Evolutionary conservation across 2,888 invertebrate species (phyloP).

Genomic region (Timandra comae): DNA sequence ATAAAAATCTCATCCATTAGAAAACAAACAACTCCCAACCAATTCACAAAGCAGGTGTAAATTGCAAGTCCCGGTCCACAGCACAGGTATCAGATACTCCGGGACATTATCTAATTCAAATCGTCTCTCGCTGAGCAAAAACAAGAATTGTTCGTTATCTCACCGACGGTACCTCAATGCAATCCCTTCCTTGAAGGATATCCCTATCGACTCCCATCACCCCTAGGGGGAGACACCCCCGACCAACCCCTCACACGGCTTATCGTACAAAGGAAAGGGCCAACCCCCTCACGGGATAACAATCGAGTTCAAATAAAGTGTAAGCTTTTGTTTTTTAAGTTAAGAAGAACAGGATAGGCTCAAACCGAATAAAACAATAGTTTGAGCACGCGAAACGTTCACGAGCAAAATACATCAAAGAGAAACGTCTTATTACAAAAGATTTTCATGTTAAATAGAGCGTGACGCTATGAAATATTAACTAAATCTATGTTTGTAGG

Average conservation of each 20-base stretch:
- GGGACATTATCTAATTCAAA: slow-evolving; percentile 8
- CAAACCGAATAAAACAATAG: slow-evolving; percentile 25
- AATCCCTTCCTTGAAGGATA: slow-evolving; percentile 31
- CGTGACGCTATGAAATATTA: slow-evolving; percentile 9
- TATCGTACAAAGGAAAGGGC: slow-evolving; percentile 34
- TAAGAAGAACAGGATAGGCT: slow-evolving; percentile 11
- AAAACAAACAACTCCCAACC: too few species aligned
- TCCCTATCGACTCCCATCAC: slow-evolving; percentile 22
- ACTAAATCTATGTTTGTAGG: too few species aligned
- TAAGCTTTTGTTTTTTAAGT: slow-evolving; percentile 35
- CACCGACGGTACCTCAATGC: slow-evolving; percentile 20
- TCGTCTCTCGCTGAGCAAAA: slow-evolving; percentile 5
- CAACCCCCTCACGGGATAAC: slow-evolving; percentile 23
- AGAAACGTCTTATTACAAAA: slow-evolving; percentile 8
- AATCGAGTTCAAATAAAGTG: slow-evolving; percentile 41
- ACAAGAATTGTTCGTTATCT: slow-evolving; percentile 13
- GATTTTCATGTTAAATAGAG: slow-evolving; percentile 13
- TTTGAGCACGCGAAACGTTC: slow-evolving; percentile 10
- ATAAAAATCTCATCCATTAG: too few species aligned
- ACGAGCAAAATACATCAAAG: slow-evolving; percentile 10
- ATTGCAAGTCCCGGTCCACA: too few species aligned
- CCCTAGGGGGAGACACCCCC: neutral
- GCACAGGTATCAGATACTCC: slow-evolving; percentile 1
- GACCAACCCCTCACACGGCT: slow-evolving; percentile 18
- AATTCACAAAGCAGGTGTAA: too few species aligned